Percentiles rank a stretch among this genome's conserved stretches.
phyloP scores from a whole-genome alignment of 2,113 vertebrate species.

The Telmatochromis brichardi region DNA sequence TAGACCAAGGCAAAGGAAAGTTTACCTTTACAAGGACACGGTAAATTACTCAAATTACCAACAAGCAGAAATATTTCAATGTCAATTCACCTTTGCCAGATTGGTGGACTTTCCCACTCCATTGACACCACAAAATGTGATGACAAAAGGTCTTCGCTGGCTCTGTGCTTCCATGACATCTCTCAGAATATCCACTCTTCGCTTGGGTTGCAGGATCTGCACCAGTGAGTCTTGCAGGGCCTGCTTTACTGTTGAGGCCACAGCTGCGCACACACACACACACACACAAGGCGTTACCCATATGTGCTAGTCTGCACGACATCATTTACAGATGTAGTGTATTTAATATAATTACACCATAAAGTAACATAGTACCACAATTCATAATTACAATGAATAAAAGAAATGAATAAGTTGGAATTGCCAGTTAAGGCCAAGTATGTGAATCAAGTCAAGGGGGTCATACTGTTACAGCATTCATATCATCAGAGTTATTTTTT shows the following conservation, averaged over 20 bases:
- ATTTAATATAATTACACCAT: neutral
- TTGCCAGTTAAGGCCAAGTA: neutral
- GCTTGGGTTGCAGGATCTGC: slow-evolving; percentile 96
- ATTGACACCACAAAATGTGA: slow-evolving; percentile 95
- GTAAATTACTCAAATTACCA: neutral
- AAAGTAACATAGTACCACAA: neutral
- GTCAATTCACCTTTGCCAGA: slow-evolving; percentile 82
- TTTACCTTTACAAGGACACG: neutral
- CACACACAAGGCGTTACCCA: neutral
- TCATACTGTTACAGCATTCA: neutral
- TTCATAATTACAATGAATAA: neutral
- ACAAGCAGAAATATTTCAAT: neutral
- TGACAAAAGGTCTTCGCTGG: slow-evolving; percentile 83
- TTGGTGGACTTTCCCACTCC: slow-evolving; percentile 98
- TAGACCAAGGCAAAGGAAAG: slow-evolving; percentile 24
- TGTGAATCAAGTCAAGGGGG: neutral
- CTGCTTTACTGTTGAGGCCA: slow-evolving; percentile 93
- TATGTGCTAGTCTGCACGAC: neutral
- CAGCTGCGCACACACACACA: slow-evolving; percentile 69
- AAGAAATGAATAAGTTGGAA: neutral
- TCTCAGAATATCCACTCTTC: slow-evolving; percentile 88
- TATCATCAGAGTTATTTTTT: neutral
- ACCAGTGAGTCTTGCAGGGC: slow-evolving; percentile 94
- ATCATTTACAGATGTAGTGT: neutral
- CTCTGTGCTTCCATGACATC: slow-evolving; percentile 92